Evolutionary conservation across 1,140 invertebrate species (phyloP).

Genomic region (Brachionus rotundiformis): DNA sequence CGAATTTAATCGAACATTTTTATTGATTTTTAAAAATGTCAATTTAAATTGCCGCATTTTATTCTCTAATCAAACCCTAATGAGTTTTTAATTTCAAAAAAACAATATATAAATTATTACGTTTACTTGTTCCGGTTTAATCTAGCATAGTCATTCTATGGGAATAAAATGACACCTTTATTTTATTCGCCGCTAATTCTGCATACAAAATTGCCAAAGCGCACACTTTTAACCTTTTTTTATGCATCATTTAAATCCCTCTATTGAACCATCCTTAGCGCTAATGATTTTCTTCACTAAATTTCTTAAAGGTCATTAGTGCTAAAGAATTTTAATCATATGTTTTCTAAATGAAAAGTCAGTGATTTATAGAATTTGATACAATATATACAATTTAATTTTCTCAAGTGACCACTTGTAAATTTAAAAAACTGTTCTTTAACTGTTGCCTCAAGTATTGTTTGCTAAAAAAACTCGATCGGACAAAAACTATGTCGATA

Average conservation of each 20-base stretch:
- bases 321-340: too few species aligned
- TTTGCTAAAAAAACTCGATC: background rate
- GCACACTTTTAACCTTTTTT: background rate
- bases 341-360: too few species aligned
- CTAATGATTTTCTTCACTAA: background rate
- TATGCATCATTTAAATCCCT: background rate
- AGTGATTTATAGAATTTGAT: background rate
- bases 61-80: constrained; percentile 23
- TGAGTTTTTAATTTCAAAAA: constrained; percentile 37
- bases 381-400: background rate
- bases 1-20: constrained; percentile 23
- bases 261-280: background rate
- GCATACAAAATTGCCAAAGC: background rate
- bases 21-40: constrained; percentile 48
- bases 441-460: too few species aligned
- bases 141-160: background rate
- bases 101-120: constrained; percentile 20
- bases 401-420: background rate
- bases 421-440: background rate
- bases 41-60: constrained; percentile 29
- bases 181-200: background rate
- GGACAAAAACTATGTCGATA: too few species aligned
- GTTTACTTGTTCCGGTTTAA: background rate
- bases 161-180: background rate
- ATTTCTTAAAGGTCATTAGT: constrained; percentile 4